Evolutionary conservation across 2,888 invertebrate species (phyloP).

Genomic region (Caenorhabditis becei): DNA sequence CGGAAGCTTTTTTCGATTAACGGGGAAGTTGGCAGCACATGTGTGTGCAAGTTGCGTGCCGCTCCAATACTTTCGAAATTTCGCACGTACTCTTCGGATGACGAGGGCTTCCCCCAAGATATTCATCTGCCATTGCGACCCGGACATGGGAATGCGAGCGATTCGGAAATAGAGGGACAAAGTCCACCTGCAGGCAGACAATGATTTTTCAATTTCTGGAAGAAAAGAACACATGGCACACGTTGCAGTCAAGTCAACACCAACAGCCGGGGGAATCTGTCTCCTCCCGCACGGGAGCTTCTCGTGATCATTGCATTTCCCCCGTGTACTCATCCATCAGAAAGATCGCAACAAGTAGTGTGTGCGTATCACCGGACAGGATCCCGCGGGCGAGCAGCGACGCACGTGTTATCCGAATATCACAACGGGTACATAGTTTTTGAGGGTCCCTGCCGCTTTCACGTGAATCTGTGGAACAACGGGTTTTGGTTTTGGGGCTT

Average conservation of each 20-base stretch:
- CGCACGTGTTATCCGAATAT: conserved; percentile 47
- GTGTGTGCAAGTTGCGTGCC: conserved; percentile 51
- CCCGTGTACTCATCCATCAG: conserved; percentile 53
- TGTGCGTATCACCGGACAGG: conserved; percentile 28
- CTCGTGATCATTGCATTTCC: conserved; percentile 57
- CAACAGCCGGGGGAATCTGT: conserved; percentile 12
- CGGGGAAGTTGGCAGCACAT: conserved; percentile 44
- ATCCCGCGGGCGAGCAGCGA: conserved; percentile 24
- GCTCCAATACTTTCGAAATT: conserved; percentile 31
- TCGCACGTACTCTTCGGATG: conserved; percentile 45
- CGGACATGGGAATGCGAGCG: conserved; percentile 4
- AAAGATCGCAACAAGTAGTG: conserved; percentile 54
- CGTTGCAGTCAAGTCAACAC: conserved; percentile 33
- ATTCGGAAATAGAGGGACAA: conserved; percentile 13
- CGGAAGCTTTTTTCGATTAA: conserved; percentile 40
- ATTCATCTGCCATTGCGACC: conserved; percentile 23
- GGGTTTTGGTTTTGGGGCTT: too few species aligned
- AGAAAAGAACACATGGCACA: conserved; percentile 38
- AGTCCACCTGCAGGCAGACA: conserved; percentile 18
- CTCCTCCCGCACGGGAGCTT: conserved; percentile 1
- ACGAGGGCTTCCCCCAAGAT: conserved; percentile 53
- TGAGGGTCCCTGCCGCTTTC: conserved; percentile 24
- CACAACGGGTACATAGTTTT: conserved; percentile 54
- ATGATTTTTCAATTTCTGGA: conserved; percentile 2
- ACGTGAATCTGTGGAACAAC: conserved; percentile 37